phyloP scores from a whole-genome alignment of 2,888 invertebrate species.

The Vesta saturnalis region DNA sequence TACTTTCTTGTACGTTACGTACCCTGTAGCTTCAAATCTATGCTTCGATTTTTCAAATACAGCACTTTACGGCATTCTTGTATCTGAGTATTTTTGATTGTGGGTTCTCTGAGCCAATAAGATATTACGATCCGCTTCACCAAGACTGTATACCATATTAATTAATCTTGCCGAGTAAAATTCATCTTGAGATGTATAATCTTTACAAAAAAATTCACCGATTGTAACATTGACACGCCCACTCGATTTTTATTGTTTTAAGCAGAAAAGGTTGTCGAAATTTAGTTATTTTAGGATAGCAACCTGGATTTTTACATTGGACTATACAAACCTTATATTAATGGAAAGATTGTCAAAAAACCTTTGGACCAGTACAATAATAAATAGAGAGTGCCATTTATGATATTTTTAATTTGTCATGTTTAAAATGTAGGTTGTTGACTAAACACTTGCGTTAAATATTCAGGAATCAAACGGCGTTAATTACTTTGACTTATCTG shows the following conservation, averaged over 20 bases:
- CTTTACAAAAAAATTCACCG: background rate
- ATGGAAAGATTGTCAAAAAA: background rate
- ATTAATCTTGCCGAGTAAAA: background rate
- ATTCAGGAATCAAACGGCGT: background rate
- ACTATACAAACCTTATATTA: background rate
- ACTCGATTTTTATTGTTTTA: too few relatives aligned
- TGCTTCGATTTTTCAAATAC: too few relatives aligned
- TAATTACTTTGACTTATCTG: background rate
- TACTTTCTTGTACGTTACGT: too few relatives aligned
- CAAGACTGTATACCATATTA: background rate
- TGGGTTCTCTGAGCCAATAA: background rate
- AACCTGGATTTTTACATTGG: too few relatives aligned
- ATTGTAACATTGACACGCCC: background rate
- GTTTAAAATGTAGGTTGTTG: background rate
- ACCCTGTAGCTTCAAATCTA: too few relatives aligned
- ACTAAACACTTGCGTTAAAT: too few relatives aligned
- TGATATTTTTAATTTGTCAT: background rate
- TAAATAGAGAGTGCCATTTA: background rate
- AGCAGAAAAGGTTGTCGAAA: too few relatives aligned
- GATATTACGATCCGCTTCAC: too few relatives aligned
- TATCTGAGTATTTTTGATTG: too few relatives aligned
- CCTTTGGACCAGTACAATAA: too few relatives aligned
- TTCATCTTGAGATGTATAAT: background rate
- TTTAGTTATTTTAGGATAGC: too few relatives aligned
- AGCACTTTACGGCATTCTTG: too few relatives aligned